Evolutionary conservation across 2,113 vertebrate species (phyloP).

Genomic region (Bos javanicus): DNA sequence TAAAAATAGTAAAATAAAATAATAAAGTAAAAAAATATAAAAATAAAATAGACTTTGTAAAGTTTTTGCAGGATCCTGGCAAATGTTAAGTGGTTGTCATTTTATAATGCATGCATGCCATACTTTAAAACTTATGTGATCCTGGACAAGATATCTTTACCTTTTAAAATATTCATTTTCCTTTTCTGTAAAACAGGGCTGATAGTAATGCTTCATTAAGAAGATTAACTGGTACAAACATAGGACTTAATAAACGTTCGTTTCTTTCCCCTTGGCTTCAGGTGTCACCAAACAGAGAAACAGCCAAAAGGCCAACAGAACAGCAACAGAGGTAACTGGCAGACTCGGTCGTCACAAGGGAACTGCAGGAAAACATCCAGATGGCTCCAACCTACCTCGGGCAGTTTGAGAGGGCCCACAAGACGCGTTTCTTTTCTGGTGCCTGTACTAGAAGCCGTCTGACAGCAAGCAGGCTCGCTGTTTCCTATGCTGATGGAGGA

Average conservation of each 20-base stretch:
- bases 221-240: conserved; percentile 7
- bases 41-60: neutral
- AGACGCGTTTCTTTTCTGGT: neutral
- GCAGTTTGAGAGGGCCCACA: neutral
- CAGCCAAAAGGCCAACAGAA: neutral
- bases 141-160: neutral
- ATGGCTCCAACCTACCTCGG: neutral
- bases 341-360: neutral
- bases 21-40: neutral
- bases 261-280: neutral
- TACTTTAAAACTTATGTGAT: neutral
- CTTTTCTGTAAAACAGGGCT: neutral
- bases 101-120: neutral
- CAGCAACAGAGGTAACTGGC: neutral
- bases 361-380: neutral
- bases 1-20: neutral
- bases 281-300: neutral
- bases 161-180: neutral
- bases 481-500: neutral
- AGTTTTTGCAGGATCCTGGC: neutral
- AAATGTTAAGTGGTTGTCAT: neutral
- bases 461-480: neutral
- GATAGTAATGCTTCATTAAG: neutral
- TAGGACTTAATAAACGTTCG: neutral
- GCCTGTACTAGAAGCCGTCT: neutral